A percentile compares a stretch with the other conserved stretches of the same genome.
phyloP scores from a whole-genome alignment of 2,888 invertebrate genomes.

The Carabus problematicus region DNA sequence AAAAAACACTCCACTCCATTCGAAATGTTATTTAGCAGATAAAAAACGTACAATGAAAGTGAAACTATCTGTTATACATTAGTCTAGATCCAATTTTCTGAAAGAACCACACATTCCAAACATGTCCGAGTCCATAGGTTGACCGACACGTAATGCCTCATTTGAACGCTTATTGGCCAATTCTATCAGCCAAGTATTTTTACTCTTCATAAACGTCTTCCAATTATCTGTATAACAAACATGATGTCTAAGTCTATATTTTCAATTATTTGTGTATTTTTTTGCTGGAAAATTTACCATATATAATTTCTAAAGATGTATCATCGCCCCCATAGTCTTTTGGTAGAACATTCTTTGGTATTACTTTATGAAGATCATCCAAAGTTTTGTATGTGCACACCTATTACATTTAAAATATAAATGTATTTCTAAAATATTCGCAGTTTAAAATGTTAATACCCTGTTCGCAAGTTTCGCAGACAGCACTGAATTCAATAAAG shows the following conservation, averaged over 20 bases:
- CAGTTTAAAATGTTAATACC: neutral
- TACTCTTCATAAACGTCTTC: slow-evolving; percentile 9
- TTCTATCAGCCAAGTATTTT: slow-evolving; percentile 20
- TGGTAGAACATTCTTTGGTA: slow-evolving; percentile 31
- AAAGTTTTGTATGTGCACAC: slow-evolving; percentile 28
- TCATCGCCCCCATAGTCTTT: slow-evolving; percentile 34
- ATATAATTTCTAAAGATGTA: slow-evolving; percentile 17
- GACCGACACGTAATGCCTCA: slow-evolving; percentile 17
- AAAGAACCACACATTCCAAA: slow-evolving; percentile 32
- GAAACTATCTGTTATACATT: no score
- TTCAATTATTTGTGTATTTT: neutral
- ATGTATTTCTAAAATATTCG: neutral
- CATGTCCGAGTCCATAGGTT: slow-evolving; percentile 20
- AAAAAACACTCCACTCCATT: no score
- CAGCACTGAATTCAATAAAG: slow-evolving; percentile 19
- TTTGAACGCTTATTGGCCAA: slow-evolving; percentile 16
- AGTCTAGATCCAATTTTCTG: slow-evolving; percentile 28
- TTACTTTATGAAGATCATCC: slow-evolving; percentile 25
- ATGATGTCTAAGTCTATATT: neutral
- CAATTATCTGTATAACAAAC: slow-evolving; percentile 10
- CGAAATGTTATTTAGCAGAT: no score
- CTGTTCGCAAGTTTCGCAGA: slow-evolving; percentile 26
- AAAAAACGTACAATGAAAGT: no score
- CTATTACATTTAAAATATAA: slow-evolving; percentile 11
- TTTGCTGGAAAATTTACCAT: slow-evolving; percentile 18